These are phyloP conservation scores for Apodemia duryi DNA, from an alignment of 2,888 invertebrate species.

Conservation along the genomic window DNA sequence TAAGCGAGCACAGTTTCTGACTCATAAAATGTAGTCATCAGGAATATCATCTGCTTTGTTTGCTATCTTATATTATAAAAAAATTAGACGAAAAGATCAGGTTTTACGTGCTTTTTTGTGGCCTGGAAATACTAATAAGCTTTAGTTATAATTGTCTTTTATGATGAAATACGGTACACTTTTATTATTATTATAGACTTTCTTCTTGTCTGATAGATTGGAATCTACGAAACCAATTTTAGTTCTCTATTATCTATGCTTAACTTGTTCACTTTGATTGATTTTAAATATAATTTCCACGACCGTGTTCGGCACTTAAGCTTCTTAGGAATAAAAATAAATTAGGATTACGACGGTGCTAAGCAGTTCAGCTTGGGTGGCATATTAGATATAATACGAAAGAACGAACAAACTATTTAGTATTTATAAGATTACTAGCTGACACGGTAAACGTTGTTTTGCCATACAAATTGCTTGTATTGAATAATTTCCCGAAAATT, in stretches of 20 bases:
- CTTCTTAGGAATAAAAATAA: neutral
- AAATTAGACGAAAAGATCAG: no score
- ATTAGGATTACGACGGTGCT: neutral
- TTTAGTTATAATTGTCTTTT: no score
- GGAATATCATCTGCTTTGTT: neutral
- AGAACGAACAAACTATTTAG: no score
- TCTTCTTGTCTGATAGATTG: neutral
- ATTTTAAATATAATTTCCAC: neutral
- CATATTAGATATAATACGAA: no score
- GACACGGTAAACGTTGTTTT: no score
- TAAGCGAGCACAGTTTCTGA: neutral
- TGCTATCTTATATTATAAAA: no score
- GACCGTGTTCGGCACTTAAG: neutral
- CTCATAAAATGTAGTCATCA: neutral
- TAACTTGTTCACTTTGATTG: neutral
- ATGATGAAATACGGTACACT: no score
- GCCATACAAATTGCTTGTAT: no score
- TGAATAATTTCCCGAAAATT: no score
- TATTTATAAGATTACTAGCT: no score
- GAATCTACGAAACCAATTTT: neutral
- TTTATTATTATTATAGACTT: neutral
- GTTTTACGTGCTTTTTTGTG: no score
- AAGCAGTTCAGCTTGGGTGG: neutral
- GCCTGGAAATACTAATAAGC: no score
- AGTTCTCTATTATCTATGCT: neutral